Evolutionary conservation across 2,113 vertebrate genomes (phyloP), one percentile per base, ranked within the genome.

Genomic region (Oceanites oceanicus): DNA sequence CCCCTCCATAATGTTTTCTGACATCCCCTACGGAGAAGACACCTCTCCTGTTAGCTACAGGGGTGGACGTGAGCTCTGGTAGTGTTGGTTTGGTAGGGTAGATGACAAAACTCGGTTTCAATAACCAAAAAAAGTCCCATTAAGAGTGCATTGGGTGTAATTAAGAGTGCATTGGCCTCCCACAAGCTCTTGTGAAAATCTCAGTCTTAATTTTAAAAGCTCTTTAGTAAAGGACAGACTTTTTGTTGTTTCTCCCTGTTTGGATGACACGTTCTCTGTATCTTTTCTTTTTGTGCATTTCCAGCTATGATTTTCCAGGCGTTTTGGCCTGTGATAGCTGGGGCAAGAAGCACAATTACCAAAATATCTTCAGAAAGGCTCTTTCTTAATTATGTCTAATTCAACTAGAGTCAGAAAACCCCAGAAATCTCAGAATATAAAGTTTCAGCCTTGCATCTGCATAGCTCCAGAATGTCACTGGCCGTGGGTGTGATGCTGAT

Each of bases 181-280:
- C 23, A 18, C 15, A 58, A 55, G 47, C 59, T 83, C 38, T 47
- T 53, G 53, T 32, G 34, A 30, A 73, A 82, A 68, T 58, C 36
- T 34, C 36, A 27, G 19, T 36, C 21, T 88, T 56, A 3, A 13
- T 65, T 92, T 55, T 65, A 30, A 73, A 79, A 68, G 9, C 2
- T 56, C 14, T 83, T 47, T 30, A 23, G 9, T 45, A 38, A 59
- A 59, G 26, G 77, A 18, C 12, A 32, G 42, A 14, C 21, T 55
- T 80, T 14, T 23, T 34, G 2, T 71, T 75, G 4, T 9, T 61
- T 63, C 27, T 58, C 21, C 45, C 34, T 36, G 10, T 71, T 58
- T 49, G 16, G 15, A 30, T 62, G 12, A 27, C 17, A 61, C 0
- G 0, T 56, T 68, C 42, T 76, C 34, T 1, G 0, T 13, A 29